phyloP scores from a whole-genome alignment of 2,113 vertebrate genomes.

The Echinops telfairi region DNA sequence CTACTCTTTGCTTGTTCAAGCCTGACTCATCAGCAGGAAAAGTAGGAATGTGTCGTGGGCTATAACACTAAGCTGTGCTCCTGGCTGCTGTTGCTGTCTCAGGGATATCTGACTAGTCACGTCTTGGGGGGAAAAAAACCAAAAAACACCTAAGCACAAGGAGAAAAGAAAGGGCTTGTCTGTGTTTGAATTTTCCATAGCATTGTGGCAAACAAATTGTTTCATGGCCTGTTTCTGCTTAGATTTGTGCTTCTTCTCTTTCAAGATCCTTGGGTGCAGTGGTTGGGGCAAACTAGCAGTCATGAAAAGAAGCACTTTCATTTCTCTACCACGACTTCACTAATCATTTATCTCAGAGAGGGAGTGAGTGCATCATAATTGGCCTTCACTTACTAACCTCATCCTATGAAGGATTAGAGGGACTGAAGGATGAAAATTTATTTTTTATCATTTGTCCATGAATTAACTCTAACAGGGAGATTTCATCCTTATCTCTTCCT shows the following conservation, averaged over 20 bases:
- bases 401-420: background rate
- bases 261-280: background rate
- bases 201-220: too few species aligned
- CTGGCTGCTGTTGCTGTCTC: too few species aligned
- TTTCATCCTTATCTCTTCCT: background rate
- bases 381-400: background rate
- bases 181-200: too few species aligned
- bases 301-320: background rate
- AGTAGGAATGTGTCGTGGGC: too few species aligned
- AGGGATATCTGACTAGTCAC: too few species aligned
- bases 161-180: too few species aligned
- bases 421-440: background rate
- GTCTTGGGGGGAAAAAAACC: too few species aligned
- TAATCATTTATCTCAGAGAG: background rate
- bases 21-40: too few species aligned
- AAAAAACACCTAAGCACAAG: too few species aligned
- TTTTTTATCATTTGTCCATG: background rate
- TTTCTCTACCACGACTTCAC: background rate
- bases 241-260: background rate
- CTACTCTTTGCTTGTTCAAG: too few species aligned
- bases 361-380: background rate
- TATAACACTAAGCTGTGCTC: too few species aligned
- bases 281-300: background rate
- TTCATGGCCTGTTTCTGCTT: background rate
- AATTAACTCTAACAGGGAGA: constrained; percentile 46